phyloP scores from a whole-genome alignment of 2,797 vertebrate genomes.

The Hippoglossus hippoglossus region DNA sequence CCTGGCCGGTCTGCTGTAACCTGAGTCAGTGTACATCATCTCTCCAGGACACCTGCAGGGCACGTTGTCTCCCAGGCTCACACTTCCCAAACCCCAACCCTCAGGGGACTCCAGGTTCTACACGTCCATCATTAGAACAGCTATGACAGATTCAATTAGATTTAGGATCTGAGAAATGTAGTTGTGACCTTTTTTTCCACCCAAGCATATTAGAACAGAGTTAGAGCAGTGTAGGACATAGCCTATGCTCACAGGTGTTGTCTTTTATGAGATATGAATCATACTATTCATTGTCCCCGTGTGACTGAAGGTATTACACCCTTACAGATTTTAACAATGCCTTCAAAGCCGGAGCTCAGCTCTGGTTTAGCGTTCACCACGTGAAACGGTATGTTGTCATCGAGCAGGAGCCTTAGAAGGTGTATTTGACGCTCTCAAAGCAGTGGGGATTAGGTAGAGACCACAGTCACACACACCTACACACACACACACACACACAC shows the following conservation, averaged over 20 bases:
- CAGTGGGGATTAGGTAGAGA: constrained; percentile 47
- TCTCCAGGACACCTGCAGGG: constrained; percentile 64
- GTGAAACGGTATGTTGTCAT: constrained; percentile 59
- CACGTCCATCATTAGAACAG: constrained; percentile 67
- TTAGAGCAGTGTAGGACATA: constrained; percentile 12
- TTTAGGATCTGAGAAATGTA: constrained; percentile 50
- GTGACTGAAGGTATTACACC: constrained; percentile 58
- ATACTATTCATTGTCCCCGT: constrained; percentile 57
- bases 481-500: constrained; percentile 1
- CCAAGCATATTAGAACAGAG: neutral
- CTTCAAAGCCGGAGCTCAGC: constrained; percentile 68
- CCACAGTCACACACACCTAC: neutral
- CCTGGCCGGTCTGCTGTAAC: constrained; percentile 69
- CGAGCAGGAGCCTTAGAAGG: constrained; percentile 48
- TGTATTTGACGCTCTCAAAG: constrained; percentile 44
- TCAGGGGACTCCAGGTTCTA: constrained; percentile 39
- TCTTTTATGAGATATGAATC: constrained; percentile 71
- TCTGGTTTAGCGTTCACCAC: constrained; percentile 65
- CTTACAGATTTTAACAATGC: constrained; percentile 61
- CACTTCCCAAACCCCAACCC: constrained; percentile 30
- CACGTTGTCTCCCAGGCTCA: constrained; percentile 57
- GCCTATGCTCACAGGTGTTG: constrained; percentile 56
- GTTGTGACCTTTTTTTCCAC: constrained; percentile 3
- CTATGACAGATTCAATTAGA: constrained; percentile 73
- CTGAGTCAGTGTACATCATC: constrained; percentile 67